phyloP scores from a whole-genome alignment of 2,113 vertebrate genomes.

The Gallinago undulata region DNA sequence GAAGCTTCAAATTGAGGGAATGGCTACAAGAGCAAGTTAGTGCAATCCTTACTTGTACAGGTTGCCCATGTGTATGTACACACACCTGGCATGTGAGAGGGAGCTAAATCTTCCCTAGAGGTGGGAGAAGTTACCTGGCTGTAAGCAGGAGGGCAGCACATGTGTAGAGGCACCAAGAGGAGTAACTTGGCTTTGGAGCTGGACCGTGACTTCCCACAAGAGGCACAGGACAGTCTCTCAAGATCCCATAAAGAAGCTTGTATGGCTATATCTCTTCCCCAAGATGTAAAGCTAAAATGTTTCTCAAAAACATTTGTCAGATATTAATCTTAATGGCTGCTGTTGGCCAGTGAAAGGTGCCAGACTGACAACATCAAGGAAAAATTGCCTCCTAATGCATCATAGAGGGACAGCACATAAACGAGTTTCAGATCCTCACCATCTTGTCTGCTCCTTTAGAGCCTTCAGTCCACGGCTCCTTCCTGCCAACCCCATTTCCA shows the following conservation, averaged over 20 bases:
- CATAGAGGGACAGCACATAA: not conserved
- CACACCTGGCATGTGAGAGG: not conserved
- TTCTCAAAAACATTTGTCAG: not conserved
- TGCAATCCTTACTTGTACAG: not conserved
- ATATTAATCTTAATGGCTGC: not conserved
- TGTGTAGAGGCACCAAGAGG: not conserved
- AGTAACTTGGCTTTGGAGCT: not conserved
- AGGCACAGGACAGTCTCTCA: not conserved
- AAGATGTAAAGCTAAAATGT: not conserved
- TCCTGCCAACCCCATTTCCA: not conserved
- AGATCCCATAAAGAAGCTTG: not conserved
- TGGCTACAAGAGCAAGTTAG: not conserved
- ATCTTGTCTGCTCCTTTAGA: not conserved
- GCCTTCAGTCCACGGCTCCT: not conserved
- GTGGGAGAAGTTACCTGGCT: not conserved
- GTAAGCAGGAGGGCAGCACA: not conserved
- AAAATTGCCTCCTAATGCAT: not conserved
- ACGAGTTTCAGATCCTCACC: not conserved
- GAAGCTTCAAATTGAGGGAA: not conserved
- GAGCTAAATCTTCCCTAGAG: not conserved
- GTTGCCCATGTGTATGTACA: not conserved
- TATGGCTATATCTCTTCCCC: not conserved
- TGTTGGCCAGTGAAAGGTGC: not conserved
- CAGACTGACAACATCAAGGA: not conserved
- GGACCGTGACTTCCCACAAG: not conserved